These are phyloP conservation scores for Drosophila santomea DNA, from an alignment of 1,140 invertebrate genomes.

Conservation along the genomic window DNA sequence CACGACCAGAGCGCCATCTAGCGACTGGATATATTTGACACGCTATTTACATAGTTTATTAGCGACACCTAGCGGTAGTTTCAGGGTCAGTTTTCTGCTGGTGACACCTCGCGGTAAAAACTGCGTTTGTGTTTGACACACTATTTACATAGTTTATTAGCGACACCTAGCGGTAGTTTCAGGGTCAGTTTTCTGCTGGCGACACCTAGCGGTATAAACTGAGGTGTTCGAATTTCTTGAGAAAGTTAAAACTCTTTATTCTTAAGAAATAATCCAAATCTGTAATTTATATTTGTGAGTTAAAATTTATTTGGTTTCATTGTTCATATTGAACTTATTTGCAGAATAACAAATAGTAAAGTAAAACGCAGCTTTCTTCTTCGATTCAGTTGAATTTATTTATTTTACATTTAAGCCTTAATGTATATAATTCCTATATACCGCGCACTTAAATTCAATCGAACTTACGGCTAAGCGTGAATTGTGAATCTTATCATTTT, in stretches of 20 bases:
- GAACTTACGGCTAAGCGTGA: slow-evolving; percentile 5
- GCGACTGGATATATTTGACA: not conserved
- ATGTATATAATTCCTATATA: slow-evolving; percentile 19
- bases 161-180: not conserved
- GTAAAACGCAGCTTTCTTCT: not conserved
- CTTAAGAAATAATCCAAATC: no score
- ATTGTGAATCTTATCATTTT: not conserved
- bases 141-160: not conserved
- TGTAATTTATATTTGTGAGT: no score
- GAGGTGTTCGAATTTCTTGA: no score
- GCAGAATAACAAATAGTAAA: not conserved
- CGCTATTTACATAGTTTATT: not conserved
- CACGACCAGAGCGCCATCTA: not conserved
- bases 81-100: not conserved
- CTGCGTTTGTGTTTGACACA: not conserved
- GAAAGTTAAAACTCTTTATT: not conserved
- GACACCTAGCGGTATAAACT: not conserved
- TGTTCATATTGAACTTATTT: not conserved
- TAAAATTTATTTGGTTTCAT: no score
- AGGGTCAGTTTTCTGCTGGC: not conserved
- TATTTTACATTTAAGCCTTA: not conserved
- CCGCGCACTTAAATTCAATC: slow-evolving; percentile 1
- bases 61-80: not conserved
- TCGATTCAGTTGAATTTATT: slow-evolving; percentile 4
- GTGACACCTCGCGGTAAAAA: not conserved